Percentiles rank a stretch among this genome's conserved stretches.
These are phyloP conservation scores for Hydrotaea cyrtoneurina DNA, from an alignment of 2,888 invertebrate species.

Conservation along the genomic window DNA sequence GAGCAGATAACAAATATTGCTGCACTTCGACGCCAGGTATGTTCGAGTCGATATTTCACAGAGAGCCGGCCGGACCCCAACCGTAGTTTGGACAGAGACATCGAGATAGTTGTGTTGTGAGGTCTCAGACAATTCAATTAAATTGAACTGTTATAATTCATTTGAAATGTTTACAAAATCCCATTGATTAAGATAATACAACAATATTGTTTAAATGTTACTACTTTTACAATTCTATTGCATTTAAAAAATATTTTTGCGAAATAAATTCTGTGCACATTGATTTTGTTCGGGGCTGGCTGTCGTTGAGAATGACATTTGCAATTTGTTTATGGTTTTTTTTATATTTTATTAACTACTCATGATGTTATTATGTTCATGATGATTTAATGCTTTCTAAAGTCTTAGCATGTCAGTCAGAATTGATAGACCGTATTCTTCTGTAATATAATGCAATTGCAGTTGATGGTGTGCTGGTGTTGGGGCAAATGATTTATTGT, in stretches of 20 bases:
- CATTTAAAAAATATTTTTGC: not conserved
- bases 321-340: not conserved
- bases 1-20: conserved; percentile 21
- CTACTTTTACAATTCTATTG: not conserved
- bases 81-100: too few relatives aligned
- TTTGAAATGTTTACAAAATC: conserved; percentile 29
- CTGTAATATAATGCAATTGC: too few relatives aligned
- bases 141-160: conserved; percentile 21
- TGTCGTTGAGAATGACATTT: not conserved
- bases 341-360: not conserved
- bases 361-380: not conserved
- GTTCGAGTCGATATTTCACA: not conserved
- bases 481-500: too few relatives aligned
- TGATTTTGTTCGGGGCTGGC: not conserved
- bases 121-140: conserved; percentile 20
- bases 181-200: conserved; percentile 29
- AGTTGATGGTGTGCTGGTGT: too few relatives aligned
- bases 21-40: conserved; percentile 12
- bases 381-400: conserved; percentile 8
- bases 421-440: too few relatives aligned
- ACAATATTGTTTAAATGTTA: not conserved
- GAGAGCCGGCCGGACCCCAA: too few relatives aligned
- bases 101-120: too few relatives aligned
- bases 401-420: too few relatives aligned
- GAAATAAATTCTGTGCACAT: not conserved